Percentiles rank a stretch among this genome's conserved stretches.
Conservation (phyloP, 2,888 invertebrate genomes). For the Heliconius sara region DNA sequence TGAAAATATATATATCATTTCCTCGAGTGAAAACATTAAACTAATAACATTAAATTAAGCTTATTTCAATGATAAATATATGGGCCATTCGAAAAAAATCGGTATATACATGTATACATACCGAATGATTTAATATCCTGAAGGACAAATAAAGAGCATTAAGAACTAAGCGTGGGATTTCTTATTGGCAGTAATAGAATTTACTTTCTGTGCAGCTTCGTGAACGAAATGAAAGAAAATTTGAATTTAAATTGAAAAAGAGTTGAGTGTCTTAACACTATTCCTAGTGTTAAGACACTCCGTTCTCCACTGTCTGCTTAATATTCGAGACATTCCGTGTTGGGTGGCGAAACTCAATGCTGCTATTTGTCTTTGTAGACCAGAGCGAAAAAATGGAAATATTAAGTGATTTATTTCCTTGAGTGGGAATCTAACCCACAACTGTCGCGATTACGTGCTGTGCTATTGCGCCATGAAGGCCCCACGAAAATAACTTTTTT, state of each 20-base stretch:
- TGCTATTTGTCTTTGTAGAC: neutral
- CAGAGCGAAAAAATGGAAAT: too few relatives aligned
- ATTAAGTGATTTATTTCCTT: too few relatives aligned
- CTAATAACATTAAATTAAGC: too few relatives aligned
- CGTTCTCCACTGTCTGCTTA: neutral
- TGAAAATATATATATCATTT: too few relatives aligned
- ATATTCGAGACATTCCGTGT: neutral
- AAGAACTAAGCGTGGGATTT: conserved; percentile 5
- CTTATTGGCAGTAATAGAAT: neutral
- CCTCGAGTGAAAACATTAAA: too few relatives aligned
- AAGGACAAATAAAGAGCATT: conserved; percentile 17
- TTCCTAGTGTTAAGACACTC: neutral
- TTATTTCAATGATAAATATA: neutral
- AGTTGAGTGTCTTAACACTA: too few relatives aligned
- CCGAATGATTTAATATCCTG: neutral
- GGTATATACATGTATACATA: neutral
- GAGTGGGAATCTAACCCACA: too few relatives aligned
- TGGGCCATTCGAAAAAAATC: neutral
- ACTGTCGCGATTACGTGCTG: too few relatives aligned
- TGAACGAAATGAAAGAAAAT: neutral
- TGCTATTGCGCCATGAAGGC: too few relatives aligned
- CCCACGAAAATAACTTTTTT: too few relatives aligned
- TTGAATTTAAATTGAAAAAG: neutral
- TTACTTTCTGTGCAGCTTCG: conserved; percentile 7
- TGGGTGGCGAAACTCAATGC: neutral